Base-by-base conservation (phyloP, 2,888 invertebrate species). In the Zootermopsis nevadensis region DNA sequence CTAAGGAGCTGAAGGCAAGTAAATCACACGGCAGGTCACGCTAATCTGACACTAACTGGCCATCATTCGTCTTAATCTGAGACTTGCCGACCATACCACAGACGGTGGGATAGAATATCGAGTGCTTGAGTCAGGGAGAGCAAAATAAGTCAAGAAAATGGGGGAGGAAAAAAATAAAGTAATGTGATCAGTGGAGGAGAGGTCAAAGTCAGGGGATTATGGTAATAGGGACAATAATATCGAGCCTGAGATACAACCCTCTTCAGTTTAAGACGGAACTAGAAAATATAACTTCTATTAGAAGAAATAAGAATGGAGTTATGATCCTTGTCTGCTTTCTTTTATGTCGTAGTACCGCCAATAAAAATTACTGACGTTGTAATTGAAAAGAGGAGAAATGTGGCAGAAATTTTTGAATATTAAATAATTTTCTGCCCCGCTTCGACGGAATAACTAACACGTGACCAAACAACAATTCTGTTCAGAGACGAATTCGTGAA, bases 31-130 rank as follows among this genome's bases (percentile, higher is more conserved):
- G 53, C 7, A 31, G 55, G 33, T 55, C 77, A 55, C 77, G 33
- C 53, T 77, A 77, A 77, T 77, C 77, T 77, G 77, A 77, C 77
- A 77, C 77, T 77, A 77, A 77, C 53, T 77, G 77, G 33, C 77
- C 77, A 77, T 77, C 77, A 77, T 77, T 77, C 77, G 77, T 77
- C 77, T 77, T 77, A 77, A 77, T 77, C 77, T 30, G 30, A 30
- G 69, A 69, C 69, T 33, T 15, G 69, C 69, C 12, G 69, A 69
- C 69, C 69, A 69, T 30, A 31, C 69, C 33, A 27, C 60, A 2
- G 60, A 60, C 8, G 27, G 8, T 60, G 27, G 60, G 19, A n/a
- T 27, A 33, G 31, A 69, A 69, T 69, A 69, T 69, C 69, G 69
- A 33, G 69, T 69, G 33, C 33, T 33, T 19, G 19, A 67, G 31